Evolutionary conservation across 2,888 invertebrate genomes (phyloP), one percentile per base, ranked within the genome.

Genomic region (Andrena praecox): DNA sequence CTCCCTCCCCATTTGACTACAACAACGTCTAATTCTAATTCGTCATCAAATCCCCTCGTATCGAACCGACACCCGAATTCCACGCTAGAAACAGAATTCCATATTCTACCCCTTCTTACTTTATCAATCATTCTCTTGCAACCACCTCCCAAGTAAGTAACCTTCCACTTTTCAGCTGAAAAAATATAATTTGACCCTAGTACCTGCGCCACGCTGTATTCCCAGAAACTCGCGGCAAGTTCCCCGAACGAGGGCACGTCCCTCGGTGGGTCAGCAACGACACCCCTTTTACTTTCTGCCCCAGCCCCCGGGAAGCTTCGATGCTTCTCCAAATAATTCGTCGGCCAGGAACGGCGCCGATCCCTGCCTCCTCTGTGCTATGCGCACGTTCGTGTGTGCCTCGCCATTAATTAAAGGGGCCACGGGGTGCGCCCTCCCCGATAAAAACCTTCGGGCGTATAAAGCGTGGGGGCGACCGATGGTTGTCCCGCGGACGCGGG

Each of bases 401-500:
- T 82, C 71, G 84, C 85, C 86, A 90, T 90, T 90, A 90, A 90
- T 90, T 90, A 90, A 90, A 88, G 88, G 82, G 89, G 80, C 70
- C 79, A 52, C 67, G 59, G 76, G 85, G 82, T 86, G 87, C 83
- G 80, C 85, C 86, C 86, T 85, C 71, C 42, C 67, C 84, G 89
- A 90, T 89, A 89, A 89, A 89, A 89, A 89, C 75, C 84, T 85
- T 71, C 70, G 77, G 81, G 82, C 84, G 69, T 78, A 73, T 62
- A 79, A 85, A 82, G 69, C 64, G 76, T 69, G 69, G 74, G 68
- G 84, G 71, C 56, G 85, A 78, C 12, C 72, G 82, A 80, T 74
- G 82, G 75, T 74, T 63, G 78, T 60, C 54, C 77, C 73, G 74
- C 70, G 75, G 63, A 69, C 42, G 73, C 80, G 82, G 86, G 42